Conservation (phyloP, 2,113 vertebrate species). For the Spilogale gracilis region DNA sequence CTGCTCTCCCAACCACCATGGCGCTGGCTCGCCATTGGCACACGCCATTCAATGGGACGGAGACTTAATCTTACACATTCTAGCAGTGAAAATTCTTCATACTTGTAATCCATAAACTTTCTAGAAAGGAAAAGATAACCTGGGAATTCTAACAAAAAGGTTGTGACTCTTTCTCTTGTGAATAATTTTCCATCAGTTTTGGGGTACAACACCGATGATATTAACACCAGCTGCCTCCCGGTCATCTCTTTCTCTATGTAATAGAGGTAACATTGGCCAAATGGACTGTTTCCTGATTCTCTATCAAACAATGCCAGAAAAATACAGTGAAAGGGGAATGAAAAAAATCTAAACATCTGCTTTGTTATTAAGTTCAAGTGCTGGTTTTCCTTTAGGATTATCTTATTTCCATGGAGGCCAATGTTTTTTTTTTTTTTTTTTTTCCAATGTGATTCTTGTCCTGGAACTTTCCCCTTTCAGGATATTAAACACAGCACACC, state of each 20-base stretch:
- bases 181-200: not conserved
- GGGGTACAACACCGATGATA: not conserved
- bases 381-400: conserved; percentile 7
- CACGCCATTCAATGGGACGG: accelerated
- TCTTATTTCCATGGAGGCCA: not conserved
- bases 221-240: not conserved
- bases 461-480: conserved; percentile 53
- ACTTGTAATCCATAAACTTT: not conserved
- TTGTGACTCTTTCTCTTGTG: not conserved
- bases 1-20: not conserved
- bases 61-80: not conserved
- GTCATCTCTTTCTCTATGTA: not conserved
- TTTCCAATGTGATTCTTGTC: not conserved
- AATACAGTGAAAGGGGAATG: not conserved
- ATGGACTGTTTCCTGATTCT: not conserved
- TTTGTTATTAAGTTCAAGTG: not conserved
- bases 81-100: not conserved
- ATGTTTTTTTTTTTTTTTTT: no score
- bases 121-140: not conserved
- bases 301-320: not conserved
- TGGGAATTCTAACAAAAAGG: not conserved
- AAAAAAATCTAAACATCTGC: conserved; percentile 3
- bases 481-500: conserved; percentile 71
- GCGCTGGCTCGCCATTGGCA: accelerated
- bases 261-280: not conserved